Percentiles rank a stretch among this genome's conserved stretches.
Evolutionary conservation across 2,113 vertebrate species (phyloP).

Genomic region (Setophaga coronata): DNA sequence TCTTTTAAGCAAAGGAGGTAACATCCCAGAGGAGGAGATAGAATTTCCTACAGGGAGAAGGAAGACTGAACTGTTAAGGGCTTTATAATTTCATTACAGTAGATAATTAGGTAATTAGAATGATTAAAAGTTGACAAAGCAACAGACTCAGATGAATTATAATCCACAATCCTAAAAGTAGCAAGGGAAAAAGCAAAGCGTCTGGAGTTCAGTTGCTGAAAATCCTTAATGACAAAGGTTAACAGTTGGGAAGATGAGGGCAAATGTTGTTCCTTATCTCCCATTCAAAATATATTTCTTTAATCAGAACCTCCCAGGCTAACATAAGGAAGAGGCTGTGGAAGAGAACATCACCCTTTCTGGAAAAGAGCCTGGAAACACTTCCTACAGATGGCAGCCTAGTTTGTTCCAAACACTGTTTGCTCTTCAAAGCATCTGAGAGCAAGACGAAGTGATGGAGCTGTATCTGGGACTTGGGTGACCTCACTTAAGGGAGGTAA

Average conservation of each 20-base stretch:
- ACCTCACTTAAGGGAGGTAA: background rate
- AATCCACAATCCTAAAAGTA: background rate
- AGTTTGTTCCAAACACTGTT: slow-evolving; percentile 32
- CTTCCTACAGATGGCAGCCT: slow-evolving; percentile 42
- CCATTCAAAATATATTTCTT: background rate
- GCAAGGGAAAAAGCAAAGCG: background rate
- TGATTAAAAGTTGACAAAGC: slow-evolving; percentile 60
- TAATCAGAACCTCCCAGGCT: slow-evolving; percentile 27
- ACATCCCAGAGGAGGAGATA: background rate
- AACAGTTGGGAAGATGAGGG: background rate
- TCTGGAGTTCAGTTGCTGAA: background rate
- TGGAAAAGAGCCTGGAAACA: slow-evolving; percentile 55
- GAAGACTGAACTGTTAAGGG: background rate
- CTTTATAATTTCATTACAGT: slow-evolving; percentile 54
- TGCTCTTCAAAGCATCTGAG: slow-evolving; percentile 36
- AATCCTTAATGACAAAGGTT: slow-evolving; percentile 27
- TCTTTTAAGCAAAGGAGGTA: slow-evolving; percentile 28
- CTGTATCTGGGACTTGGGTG: background rate
- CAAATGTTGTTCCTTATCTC: slow-evolving; percentile 9
- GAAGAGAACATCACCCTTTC: slow-evolving; percentile 28
- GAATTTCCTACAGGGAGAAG: slow-evolving; percentile 21
- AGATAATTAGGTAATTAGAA: slow-evolving; percentile 58
- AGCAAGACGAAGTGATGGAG: background rate
- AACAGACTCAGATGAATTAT: slow-evolving; percentile 25
- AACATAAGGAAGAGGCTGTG: slow-evolving; percentile 31